Percentiles rank a stretch among this genome's conserved stretches.
Conservation (phyloP, 2,113 vertebrate genomes). For the Megalops atlanticus region DNA sequence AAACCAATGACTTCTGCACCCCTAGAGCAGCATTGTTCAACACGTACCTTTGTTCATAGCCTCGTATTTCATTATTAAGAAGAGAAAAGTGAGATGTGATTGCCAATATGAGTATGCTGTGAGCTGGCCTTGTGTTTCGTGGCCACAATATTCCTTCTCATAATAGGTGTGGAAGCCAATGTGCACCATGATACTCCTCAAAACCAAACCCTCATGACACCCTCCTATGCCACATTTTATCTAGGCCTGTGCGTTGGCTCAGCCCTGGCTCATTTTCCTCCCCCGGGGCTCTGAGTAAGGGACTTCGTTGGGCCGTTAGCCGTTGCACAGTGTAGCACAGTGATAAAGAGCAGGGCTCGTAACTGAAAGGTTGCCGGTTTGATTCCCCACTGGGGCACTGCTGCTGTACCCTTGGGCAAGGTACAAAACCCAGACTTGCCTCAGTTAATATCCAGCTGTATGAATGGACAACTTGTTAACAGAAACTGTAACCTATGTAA, state of each 20-base stretch:
- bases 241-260: neutral
- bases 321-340: no score
- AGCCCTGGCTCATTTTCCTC: neutral
- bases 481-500: no score
- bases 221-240: neutral
- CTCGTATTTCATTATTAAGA: neutral
- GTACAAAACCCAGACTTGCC: no score
- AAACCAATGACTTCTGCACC: neutral
- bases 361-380: no score
- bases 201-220: neutral
- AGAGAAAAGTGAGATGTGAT: neutral
- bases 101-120: neutral
- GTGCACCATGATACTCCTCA: neutral
- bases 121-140: neutral
- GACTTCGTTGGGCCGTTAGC: no score
- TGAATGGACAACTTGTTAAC: no score
- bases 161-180: neutral
- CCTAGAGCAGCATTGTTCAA: neutral
- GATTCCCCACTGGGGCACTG: no score
- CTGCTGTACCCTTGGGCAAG: no score
- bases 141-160: neutral
- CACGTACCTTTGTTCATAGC: neutral
- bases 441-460: no score
- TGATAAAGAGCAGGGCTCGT: no score
- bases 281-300: no score